Conservation (phyloP, 2,113 vertebrate genomes). For the Tonatia bakeri region DNA sequence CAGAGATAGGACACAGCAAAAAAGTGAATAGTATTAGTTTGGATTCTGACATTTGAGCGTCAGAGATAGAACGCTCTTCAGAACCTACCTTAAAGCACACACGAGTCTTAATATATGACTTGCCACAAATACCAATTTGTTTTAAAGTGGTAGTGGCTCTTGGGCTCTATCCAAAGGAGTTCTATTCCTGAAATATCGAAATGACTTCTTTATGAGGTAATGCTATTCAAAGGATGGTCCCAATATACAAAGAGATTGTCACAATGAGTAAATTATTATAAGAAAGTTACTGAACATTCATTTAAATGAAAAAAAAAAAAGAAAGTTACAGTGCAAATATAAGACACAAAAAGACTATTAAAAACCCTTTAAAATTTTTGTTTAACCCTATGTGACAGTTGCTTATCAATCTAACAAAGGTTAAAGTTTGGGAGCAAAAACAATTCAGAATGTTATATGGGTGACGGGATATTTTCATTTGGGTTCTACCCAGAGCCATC, state of each 20-base stretch:
- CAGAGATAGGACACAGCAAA: background rate
- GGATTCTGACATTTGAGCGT: background rate
- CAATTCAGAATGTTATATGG: background rate
- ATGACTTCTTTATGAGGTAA: conserved; percentile 23
- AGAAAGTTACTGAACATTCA: background rate
- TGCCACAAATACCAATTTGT: conserved; percentile 36
- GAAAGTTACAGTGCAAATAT: background rate
- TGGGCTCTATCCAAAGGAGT: background rate
- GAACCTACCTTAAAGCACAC: background rate
- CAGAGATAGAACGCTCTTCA: background rate
- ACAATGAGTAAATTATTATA: background rate
- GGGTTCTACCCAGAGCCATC: background rate
- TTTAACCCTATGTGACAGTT: background rate
- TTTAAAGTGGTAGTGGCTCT: conserved; percentile 28
- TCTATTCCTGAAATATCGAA: conserved; percentile 54
- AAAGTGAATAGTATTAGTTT: background rate
- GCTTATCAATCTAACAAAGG: conserved; percentile 30
- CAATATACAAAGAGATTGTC: background rate
- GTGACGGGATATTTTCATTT: background rate
- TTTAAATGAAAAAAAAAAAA: too few species aligned
- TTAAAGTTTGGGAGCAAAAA: background rate
- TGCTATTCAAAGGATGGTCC: background rate
- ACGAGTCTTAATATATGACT: conserved; percentile 2
- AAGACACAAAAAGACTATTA: background rate
- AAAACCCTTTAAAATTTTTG: conserved; percentile 2